Evolutionary conservation across 1,140 invertebrate species (phyloP).

Genomic region (Bradysia coprophila): DNA sequence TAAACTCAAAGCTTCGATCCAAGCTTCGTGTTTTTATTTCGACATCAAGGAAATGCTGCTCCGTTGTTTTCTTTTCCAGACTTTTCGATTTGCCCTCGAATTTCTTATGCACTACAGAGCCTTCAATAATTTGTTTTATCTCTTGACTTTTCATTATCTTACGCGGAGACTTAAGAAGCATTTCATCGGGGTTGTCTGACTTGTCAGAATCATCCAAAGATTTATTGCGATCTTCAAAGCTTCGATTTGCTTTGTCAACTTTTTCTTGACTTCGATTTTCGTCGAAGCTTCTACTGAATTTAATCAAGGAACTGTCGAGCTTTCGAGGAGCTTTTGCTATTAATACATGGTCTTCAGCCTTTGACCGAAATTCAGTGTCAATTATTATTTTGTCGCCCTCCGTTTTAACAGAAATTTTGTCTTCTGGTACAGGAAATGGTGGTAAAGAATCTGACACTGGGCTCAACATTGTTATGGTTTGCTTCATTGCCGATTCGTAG

Average conservation of each 20-base stretch:
- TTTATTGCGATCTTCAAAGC: slow-evolving; percentile 36
- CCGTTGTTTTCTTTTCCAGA: slow-evolving; percentile 29
- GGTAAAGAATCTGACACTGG: slow-evolving; percentile 44
- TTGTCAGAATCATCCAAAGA: slow-evolving; percentile 37
- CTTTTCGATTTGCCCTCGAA: slow-evolving; percentile 32
- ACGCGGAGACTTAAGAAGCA: slow-evolving; percentile 34
- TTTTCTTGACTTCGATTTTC: slow-evolving; percentile 31
- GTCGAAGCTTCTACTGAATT: slow-evolving; percentile 46
- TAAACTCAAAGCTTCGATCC: slow-evolving; percentile 12
- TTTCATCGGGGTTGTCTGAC: slow-evolving; percentile 25
- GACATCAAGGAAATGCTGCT: slow-evolving; percentile 25
- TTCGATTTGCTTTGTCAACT: slow-evolving; percentile 33
- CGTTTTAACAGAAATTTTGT: slow-evolving; percentile 39
- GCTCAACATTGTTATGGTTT: slow-evolving; percentile 46
- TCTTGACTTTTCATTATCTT: slow-evolving; percentile 37
- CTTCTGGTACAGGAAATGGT: slow-evolving; percentile 43
- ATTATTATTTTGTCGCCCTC: slow-evolving; percentile 42
- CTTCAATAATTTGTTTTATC: slow-evolving; percentile 38
- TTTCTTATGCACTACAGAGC: slow-evolving; percentile 34
- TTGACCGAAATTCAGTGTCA: slow-evolving; percentile 38
- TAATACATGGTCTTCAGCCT: slow-evolving; percentile 40
- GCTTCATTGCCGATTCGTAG: slow-evolving; percentile 47
- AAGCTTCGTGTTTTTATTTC: slow-evolving; percentile 40
- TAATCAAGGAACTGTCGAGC: slow-evolving; percentile 39
- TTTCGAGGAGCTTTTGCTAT: slow-evolving; percentile 49